These are phyloP conservation scores for Pipistrellus pygmaeus DNA, from an alignment of 2,797 vertebrate species.

Conservation along the genomic window DNA sequence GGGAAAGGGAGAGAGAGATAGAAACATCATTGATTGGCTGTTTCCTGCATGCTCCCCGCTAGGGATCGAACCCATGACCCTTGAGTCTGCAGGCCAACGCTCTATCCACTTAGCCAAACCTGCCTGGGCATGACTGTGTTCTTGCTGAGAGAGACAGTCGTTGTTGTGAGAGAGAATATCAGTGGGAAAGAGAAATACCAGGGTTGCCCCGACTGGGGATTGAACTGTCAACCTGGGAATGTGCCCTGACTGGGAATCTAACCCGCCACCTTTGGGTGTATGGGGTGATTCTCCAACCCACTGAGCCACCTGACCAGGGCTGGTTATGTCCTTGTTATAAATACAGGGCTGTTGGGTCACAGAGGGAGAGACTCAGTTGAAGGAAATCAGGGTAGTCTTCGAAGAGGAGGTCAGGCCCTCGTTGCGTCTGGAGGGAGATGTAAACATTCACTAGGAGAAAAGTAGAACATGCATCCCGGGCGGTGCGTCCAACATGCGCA, in stretches of 20 bases:
- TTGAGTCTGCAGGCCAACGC: no score
- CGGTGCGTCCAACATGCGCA: background rate
- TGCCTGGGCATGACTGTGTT: no score
- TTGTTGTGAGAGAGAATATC: no score
- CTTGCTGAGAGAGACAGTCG: no score
- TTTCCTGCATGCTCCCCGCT: no score
- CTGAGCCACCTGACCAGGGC: background rate
- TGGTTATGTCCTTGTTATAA: background rate
- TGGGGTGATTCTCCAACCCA: background rate
- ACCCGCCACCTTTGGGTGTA: background rate
- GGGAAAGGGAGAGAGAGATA: no score
- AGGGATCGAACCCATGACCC: no score
- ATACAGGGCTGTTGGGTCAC: background rate
- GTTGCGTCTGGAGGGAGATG: conserved; percentile 23
- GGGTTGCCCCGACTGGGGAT: background rate
- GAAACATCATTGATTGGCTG: no score
- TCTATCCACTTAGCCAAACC: no score
- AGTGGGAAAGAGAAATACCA: background rate
- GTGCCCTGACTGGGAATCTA: background rate
- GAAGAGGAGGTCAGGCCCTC: background rate
- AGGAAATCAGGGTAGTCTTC: conserved; percentile 2
- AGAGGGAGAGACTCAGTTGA: background rate
- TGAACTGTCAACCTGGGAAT: background rate
- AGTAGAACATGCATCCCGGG: background rate
- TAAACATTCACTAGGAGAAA: background rate